phyloP scores from a whole-genome alignment of 2,113 vertebrate species.

The Anhinga anhinga region DNA sequence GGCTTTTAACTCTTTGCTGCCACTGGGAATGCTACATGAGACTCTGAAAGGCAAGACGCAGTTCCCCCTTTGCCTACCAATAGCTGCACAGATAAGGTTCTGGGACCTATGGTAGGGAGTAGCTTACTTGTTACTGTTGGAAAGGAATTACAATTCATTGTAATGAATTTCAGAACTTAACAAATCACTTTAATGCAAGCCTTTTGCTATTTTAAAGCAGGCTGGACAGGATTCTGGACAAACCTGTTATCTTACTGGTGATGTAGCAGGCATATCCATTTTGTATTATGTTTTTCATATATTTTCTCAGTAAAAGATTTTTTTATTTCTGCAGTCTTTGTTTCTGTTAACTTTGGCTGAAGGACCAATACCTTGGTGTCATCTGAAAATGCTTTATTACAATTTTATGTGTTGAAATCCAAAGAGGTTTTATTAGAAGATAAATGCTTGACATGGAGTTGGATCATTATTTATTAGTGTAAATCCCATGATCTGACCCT shows the following conservation, averaged over 20 bases:
- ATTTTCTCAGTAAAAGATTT: neutral
- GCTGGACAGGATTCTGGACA: neutral
- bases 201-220: neutral
- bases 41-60: neutral
- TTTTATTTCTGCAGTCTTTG: neutral
- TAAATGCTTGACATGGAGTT: neutral
- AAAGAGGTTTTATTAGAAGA: neutral
- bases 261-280: neutral
- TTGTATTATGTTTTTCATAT: neutral
- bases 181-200: neutral
- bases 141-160: neutral
- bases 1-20: slow-evolving; percentile 61
- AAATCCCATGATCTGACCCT: neutral
- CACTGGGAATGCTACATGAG: neutral
- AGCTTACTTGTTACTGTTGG: neutral
- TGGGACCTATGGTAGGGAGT: neutral
- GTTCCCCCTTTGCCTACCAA: neutral
- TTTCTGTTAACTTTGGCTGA: neutral
- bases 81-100: neutral
- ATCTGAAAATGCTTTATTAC: slow-evolving; percentile 22
- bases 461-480: neutral
- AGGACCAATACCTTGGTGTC: neutral
- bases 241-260: neutral
- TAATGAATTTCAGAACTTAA: neutral
- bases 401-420: neutral